Conservation (phyloP, 2,113 vertebrate genomes). For the Datnioides undecimradiatus region DNA sequence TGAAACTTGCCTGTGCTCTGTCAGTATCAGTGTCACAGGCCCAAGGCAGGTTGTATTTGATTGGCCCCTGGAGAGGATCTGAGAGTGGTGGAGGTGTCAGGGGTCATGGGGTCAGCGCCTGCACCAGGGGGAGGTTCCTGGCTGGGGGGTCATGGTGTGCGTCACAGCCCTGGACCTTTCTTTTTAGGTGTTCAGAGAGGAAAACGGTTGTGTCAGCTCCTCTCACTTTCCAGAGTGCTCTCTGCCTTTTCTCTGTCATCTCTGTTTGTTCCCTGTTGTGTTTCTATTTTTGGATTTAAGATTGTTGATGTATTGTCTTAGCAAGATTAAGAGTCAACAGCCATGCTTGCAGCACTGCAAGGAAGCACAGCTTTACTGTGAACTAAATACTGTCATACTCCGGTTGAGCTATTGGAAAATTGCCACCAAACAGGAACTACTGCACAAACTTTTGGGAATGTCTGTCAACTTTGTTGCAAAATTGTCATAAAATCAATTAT, state of each 20-base stretch:
- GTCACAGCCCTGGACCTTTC: conserved; percentile 21
- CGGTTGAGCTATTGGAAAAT: background rate
- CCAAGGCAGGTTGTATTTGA: conserved; percentile 48
- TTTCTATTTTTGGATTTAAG: conserved; percentile 22
- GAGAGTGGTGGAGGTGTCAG: conserved; percentile 71
- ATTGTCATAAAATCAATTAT: background rate
- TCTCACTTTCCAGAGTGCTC: conserved; percentile 43
- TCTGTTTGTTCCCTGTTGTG: background rate
- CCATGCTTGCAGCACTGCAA: background rate
- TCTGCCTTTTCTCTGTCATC: background rate
- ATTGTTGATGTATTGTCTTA: conserved; percentile 8
- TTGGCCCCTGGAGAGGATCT: conserved; percentile 66
- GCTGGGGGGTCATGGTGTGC: conserved; percentile 50
- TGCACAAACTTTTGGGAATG: background rate
- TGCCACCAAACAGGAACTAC: background rate
- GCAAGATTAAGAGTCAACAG: background rate
- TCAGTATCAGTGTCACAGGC: conserved; percentile 54
- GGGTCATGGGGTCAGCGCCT: conserved; percentile 68
- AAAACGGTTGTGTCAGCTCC: conserved; percentile 37
- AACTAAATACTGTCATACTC: background rate
- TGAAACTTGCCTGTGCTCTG: conserved; percentile 44
- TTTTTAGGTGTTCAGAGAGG: conserved; percentile 46
- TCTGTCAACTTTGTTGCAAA: background rate
- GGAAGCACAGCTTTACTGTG: background rate
- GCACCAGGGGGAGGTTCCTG: conserved; percentile 44